A percentile compares a stretch with the other conserved stretches of the same genome.
These are phyloP conservation scores for Mercenaria mercenaria DNA, from an alignment of 1,140 invertebrate genomes.

Conservation along the genomic window DNA sequence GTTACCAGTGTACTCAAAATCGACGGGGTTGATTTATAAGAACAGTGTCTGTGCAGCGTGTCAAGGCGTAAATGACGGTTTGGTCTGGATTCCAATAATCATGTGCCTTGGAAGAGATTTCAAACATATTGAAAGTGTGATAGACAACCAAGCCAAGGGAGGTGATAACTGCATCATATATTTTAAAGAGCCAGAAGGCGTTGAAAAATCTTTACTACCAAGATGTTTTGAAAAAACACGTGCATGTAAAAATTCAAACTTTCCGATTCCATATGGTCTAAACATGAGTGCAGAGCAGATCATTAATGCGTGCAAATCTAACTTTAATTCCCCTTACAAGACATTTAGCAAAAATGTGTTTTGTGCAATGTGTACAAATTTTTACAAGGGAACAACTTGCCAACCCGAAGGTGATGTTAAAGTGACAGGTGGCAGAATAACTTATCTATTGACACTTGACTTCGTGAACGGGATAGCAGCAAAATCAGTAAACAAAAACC, in stretches of 20 bases:
- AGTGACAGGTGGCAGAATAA: background rate
- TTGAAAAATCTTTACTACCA: background rate
- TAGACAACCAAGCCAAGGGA: background rate
- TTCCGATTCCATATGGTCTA: background rate
- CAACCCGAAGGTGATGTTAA: background rate
- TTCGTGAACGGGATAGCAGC: background rate
- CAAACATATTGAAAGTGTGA: background rate
- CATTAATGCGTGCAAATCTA: background rate
- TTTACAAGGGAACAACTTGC: background rate
- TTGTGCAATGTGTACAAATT: background rate
- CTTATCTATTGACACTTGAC: background rate
- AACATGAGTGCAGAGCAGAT: background rate
- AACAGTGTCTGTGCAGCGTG: background rate
- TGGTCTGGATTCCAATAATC: background rate
- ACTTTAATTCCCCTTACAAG: background rate
- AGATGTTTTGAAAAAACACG: background rate
- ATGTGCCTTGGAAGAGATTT: background rate
- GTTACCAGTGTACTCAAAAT: background rate
- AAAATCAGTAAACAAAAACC: background rate
- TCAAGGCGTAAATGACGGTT: background rate
- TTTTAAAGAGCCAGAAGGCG: background rate
- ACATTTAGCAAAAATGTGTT: background rate
- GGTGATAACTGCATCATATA: background rate
- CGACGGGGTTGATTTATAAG: background rate
- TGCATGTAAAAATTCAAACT: background rate